Evolutionary conservation across 64 coral and sea anemone species (phyloP).

Genomic region (Cladopsammia gracilis): DNA sequence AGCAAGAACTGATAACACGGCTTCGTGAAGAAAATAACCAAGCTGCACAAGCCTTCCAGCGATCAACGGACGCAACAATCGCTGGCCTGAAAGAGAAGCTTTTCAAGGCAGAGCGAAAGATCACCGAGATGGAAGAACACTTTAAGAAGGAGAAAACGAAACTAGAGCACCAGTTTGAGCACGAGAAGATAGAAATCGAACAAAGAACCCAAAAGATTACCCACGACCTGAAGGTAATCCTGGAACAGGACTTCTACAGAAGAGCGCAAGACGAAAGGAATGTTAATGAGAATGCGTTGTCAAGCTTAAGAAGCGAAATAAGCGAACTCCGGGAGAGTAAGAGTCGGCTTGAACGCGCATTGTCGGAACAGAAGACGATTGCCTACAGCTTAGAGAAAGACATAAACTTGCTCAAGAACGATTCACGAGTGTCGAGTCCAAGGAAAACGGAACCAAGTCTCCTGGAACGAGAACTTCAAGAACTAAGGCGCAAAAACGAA

Average conservation of each 20-base stretch:
- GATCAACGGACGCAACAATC: neutral
- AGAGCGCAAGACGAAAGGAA: constrained; percentile 36
- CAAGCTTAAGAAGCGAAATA: constrained; percentile 49
- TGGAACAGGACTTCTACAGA: constrained; percentile 36
- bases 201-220: constrained; percentile 5
- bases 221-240: neutral
- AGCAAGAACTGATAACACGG: constrained; percentile 22
- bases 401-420: constrained; percentile 10
- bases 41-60: neutral
- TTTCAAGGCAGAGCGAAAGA: constrained; percentile 34
- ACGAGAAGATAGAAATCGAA: constrained; percentile 36
- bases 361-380: constrained; percentile 20
- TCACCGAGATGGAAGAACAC: constrained; percentile 21
- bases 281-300: constrained; percentile 10
- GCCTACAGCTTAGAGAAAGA: constrained; percentile 28
- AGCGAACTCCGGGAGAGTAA: constrained; percentile 20
- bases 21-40: constrained; percentile 31
- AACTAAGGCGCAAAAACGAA: constrained; percentile 31
- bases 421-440: neutral
- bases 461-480: constrained; percentile 44
- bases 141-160: constrained; percentile 35
- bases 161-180: constrained; percentile 33
- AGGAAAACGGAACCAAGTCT: neutral
- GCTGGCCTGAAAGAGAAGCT: constrained; percentile 26
- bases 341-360: neutral